Conservation (phyloP, 2,888 invertebrate genomes). For the Philhelius pedissequus region DNA sequence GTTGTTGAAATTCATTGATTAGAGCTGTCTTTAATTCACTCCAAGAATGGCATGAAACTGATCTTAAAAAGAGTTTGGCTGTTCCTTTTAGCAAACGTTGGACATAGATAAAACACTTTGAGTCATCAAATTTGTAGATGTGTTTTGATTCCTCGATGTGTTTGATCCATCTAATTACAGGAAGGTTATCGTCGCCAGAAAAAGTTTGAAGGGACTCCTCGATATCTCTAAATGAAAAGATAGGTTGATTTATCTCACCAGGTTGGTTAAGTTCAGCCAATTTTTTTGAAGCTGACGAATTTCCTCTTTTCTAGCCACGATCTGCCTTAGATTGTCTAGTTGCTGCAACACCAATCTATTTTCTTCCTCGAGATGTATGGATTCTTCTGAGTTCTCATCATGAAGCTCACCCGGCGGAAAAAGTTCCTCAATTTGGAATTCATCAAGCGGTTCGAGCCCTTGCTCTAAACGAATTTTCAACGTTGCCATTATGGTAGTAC, state of each 20-base stretch:
- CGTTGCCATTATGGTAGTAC: not conserved
- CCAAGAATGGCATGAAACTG: slow-evolving; percentile 8
- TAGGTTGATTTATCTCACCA: not conserved
- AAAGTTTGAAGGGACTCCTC: slow-evolving; percentile 29
- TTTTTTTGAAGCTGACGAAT: not conserved
- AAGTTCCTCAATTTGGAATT: not conserved
- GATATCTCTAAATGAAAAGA: slow-evolving; percentile 1
- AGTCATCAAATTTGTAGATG: slow-evolving; percentile 9
- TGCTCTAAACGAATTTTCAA: not conserved
- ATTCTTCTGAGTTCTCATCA: not conserved
- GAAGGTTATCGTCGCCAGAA: slow-evolving; percentile 23
- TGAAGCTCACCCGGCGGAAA: not conserved
- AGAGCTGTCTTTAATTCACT: slow-evolving; percentile 17
- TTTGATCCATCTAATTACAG: slow-evolving; percentile 9
- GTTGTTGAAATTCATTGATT: slow-evolving; percentile 20
- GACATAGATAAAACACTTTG: no score
- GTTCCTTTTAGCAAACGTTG: no score
- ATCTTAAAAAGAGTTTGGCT: slow-evolving; percentile 24
- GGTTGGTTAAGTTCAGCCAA: not conserved
- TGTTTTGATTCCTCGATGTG: slow-evolving; percentile 8
- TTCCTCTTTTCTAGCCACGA: not conserved
- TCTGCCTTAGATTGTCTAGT: not conserved
- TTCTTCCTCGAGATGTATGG: not conserved
- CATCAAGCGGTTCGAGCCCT: not conserved
- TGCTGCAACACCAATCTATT: not conserved